Conservation (phyloP, 2,113 vertebrate species). For the Oxygymnocypris stewartii region DNA sequence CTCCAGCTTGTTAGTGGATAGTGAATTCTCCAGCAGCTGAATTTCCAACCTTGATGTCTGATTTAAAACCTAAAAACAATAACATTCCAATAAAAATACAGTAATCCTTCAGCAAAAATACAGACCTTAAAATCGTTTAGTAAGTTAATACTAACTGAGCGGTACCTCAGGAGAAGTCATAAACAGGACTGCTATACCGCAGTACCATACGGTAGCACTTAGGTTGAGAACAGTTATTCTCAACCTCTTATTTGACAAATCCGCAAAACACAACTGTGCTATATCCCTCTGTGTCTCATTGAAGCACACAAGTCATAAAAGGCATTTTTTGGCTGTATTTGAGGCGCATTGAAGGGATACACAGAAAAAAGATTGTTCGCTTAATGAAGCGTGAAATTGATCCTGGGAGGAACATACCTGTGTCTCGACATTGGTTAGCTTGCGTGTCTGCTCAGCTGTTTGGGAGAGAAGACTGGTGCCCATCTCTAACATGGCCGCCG, state of each 20-base stretch:
- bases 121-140: slow-evolving; percentile 27
- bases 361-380: slow-evolving; percentile 11
- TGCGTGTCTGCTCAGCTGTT: slow-evolving; percentile 95
- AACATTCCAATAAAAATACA: slow-evolving; percentile 36
- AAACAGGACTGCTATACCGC: slow-evolving; percentile 40
- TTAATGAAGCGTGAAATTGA: slow-evolving; percentile 51
- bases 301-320: slow-evolving; percentile 48
- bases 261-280: slow-evolving; percentile 50
- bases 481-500: slow-evolving; percentile 96
- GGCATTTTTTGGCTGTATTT: slow-evolving; percentile 60
- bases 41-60: slow-evolving; percentile 98
- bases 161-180: slow-evolving; percentile 41
- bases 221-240: slow-evolving; percentile 44
- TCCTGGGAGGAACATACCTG: slow-evolving; percentile 78
- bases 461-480: slow-evolving; percentile 94
- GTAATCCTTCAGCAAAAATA: slow-evolving; percentile 27
- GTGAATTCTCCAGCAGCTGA: slow-evolving; percentile 94
- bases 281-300: slow-evolving; percentile 56
- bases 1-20: slow-evolving; percentile 96
- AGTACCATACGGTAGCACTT: slow-evolving; percentile 56
- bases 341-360: slow-evolving; percentile 41
- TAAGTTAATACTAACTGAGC: slow-evolving; percentile 16
- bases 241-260: slow-evolving; percentile 57
- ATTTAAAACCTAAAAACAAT: slow-evolving; percentile 86
- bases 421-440: slow-evolving; percentile 94